Evolutionary conservation across 2,113 vertebrate species (phyloP), one percentile per base, ranked within the genome.

Genomic region (Siniperca knerii): DNA sequence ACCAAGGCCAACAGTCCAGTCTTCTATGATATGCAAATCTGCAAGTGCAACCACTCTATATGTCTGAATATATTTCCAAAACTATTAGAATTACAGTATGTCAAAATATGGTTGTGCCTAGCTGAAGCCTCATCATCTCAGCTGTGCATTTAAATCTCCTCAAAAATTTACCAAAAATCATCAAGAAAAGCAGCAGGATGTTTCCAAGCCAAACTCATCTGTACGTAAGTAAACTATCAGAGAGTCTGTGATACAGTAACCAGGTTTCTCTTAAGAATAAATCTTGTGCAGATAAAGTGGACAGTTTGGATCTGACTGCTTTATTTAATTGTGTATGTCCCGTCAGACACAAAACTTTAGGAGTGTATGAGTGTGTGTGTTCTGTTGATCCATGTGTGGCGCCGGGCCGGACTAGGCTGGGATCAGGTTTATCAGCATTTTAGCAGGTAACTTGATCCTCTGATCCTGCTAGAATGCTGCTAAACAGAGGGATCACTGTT

Each of bases 401-500:
- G 46, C 5, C 23, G 0, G 25, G 33, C 35, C 16, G 15, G 16
- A 44, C 46, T 13, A 10, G 20, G 35, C 33, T 12, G 12, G 71
- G 81, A 82, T 94, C 89, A 83, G 79, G 86, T 94, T 91, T 29
- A 29, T 29, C 29, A 29, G 29, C 29, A 29, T 29, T 29, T 29
- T 2, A 29, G 29, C 29, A 29, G 29, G 29, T 29, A 29, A 29
- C 29, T 29, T 29, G 29, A 29, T 29, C 29, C 29, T 29, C 29
- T 29, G 29, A 54, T 81, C 72, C 29, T 82, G 81, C 60, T 48
- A n/a, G 54, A 78, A 57, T 23, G 29, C 55, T 42, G 62, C 86
- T 20, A 4, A 80, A 94, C 86, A 94, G 68, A 91, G 79, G 75
- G 60, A 71, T 25, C 77, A 60, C 62, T 94, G 91, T 93, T 91